phyloP scores from a whole-genome alignment of 2,888 invertebrate genomes.

The Leptinotarsa peninsularis region DNA sequence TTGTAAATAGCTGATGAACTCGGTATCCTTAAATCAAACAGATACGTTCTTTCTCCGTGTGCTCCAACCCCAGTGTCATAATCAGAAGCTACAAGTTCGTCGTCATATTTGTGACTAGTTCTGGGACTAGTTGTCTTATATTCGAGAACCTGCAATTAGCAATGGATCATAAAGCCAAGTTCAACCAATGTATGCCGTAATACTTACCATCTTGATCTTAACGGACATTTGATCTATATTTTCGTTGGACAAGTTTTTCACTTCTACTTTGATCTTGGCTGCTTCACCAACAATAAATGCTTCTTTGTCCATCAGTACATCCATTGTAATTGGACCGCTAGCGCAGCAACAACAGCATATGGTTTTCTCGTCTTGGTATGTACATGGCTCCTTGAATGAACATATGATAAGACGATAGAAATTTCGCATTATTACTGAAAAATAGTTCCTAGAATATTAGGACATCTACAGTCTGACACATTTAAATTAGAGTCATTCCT shows the following conservation, averaged over 20 bases:
- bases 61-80: constrained; percentile 49
- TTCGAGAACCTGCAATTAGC: constrained; percentile 35
- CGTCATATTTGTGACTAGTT: constrained; percentile 34
- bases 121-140: constrained; percentile 40
- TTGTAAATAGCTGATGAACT: constrained; percentile 45
- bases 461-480: too few relatives aligned
- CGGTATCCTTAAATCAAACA: constrained; percentile 48
- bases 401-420: not conserved
- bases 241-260: constrained; percentile 82
- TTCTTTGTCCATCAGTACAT: constrained; percentile 76
- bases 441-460: too few relatives aligned
- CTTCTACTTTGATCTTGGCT: constrained; percentile 76
- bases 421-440: not conserved
- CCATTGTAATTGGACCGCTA: constrained; percentile 78
- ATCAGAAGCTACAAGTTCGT: constrained; percentile 33
- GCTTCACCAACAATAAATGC: constrained; percentile 84
- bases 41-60: constrained; percentile 50
- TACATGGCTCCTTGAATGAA: constrained; percentile 74
- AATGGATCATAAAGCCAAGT: not conserved
- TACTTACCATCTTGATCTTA: constrained; percentile 73
- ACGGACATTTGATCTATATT: constrained; percentile 74
- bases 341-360: constrained; percentile 85
- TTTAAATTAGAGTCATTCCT: too few relatives aligned
- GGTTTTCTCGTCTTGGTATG: constrained; percentile 77
- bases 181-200: not conserved